phyloP scores from a whole-genome alignment of 2,888 invertebrate species.

The Lasioglossum lativentre region DNA sequence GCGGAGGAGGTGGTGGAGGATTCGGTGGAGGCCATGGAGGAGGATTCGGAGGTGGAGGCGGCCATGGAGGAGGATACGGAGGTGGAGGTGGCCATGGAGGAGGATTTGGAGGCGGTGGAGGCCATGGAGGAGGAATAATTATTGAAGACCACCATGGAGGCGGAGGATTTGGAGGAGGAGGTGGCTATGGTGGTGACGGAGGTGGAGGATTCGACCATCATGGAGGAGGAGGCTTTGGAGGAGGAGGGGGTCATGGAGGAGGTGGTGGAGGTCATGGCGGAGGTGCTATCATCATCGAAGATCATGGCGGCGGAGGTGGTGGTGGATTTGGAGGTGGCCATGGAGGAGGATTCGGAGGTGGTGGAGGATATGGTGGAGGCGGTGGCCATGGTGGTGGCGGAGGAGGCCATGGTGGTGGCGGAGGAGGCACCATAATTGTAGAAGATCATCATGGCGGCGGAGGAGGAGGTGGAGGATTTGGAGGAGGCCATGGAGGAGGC shows the following conservation, averaged over 20 bases:
- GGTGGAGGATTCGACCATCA: conserved; percentile 46
- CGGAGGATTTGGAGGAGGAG: conserved; percentile 44
- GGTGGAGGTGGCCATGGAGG: not conserved
- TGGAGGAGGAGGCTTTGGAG: conserved; percentile 7
- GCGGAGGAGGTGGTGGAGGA: conserved; percentile 40
- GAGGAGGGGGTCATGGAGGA: not conserved
- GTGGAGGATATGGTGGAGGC: conserved; percentile 56
- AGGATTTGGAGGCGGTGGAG: conserved; percentile 42
- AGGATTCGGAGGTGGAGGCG: conserved; percentile 45
- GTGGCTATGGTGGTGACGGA: conserved; percentile 32
- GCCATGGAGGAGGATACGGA: not conserved
- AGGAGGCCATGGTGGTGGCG: conserved; percentile 59
- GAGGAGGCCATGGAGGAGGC: conserved; percentile 31
- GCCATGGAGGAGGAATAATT: conserved; percentile 41
- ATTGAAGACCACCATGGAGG: too few relatives aligned
- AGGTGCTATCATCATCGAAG: conserved; percentile 36
- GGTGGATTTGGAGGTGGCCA: conserved; percentile 41
- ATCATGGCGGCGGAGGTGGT: conserved; percentile 27
- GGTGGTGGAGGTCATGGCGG: conserved; percentile 7
- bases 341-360: conserved; percentile 60
- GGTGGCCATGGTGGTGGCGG: conserved; percentile 61
- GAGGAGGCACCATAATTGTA: conserved; percentile 43
- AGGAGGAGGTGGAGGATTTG: conserved; percentile 47
- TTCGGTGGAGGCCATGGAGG: conserved; percentile 39
- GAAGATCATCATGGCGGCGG: conserved; percentile 56